Percentiles rank a stretch among this genome's conserved stretches.
These are phyloP conservation scores for Cassiopea xamachana DNA, from an alignment of 30 jellyfish, hydroid and myxozoan genomes.

Conservation along the genomic window DNA sequence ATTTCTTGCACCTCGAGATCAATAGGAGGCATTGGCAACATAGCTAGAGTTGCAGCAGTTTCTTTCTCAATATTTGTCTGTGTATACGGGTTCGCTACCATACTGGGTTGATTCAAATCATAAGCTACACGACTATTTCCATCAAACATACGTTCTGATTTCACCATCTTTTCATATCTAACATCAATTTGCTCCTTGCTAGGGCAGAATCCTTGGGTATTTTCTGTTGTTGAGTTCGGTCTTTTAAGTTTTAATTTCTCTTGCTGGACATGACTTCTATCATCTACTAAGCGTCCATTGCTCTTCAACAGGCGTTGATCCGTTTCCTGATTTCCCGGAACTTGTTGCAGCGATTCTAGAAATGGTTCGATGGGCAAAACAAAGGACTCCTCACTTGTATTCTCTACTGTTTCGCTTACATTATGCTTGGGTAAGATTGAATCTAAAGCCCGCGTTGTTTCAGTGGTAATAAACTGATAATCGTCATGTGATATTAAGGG, in stretches of 20 bases:
- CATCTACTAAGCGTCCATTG: neutral
- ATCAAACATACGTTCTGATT: slow-evolving; percentile 37
- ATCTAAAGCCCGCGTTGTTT: slow-evolving; percentile 75
- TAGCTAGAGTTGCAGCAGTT: slow-evolving; percentile 11
- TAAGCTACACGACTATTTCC: slow-evolving; percentile 5
- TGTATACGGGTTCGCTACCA: slow-evolving; percentile 51
- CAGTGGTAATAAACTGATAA: slow-evolving; percentile 71
- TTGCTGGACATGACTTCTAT: neutral
- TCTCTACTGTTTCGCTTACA: neutral
- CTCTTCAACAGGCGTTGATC: slow-evolving; percentile 4
- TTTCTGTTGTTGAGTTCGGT: slow-evolving; percentile 19
- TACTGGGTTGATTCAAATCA: slow-evolving; percentile 49
- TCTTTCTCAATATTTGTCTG: slow-evolving; percentile 12
- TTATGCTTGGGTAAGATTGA: slow-evolving; percentile 40
- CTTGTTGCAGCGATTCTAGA: slow-evolving; percentile 75
- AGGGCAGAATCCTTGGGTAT: neutral
- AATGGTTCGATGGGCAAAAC: slow-evolving; percentile 10
- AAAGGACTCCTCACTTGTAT: slow-evolving; percentile 8
- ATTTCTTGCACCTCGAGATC: slow-evolving; percentile 88
- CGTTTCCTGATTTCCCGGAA: slow-evolving; percentile 52
- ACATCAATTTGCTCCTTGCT: neutral
- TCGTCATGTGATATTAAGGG: slow-evolving; percentile 69
- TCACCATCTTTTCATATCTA: slow-evolving; percentile 26
- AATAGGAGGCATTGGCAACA: slow-evolving; percentile 83
- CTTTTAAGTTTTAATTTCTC: neutral